Evolutionary conservation across 2,888 invertebrate species (phyloP).

Genomic region (Drosophila acutilabella): DNA sequence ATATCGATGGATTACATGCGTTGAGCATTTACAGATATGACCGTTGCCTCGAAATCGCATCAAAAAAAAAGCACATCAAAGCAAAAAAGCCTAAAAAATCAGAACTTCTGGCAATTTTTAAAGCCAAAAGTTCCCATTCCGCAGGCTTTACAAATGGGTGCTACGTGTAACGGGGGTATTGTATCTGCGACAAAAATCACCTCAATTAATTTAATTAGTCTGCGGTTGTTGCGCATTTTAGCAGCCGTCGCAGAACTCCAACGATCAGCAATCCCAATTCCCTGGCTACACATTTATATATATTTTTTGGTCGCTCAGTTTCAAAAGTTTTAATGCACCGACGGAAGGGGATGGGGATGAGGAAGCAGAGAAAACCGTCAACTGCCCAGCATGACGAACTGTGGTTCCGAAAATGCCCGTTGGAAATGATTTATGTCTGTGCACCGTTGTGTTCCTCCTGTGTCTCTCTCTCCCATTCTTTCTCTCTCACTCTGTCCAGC

Average conservation of each 20-base stretch:
- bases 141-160: slow-evolving; percentile 63
- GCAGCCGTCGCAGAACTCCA: slow-evolving; percentile 17
- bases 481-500: too few relatives aligned
- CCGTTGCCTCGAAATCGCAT: slow-evolving; percentile 43
- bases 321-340: slow-evolving; percentile 27
- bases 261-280: slow-evolving; percentile 8
- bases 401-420: slow-evolving; percentile 53
- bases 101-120: slow-evolving; percentile 24
- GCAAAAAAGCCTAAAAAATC: slow-evolving; percentile 1
- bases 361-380: slow-evolving; percentile 10
- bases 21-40: slow-evolving; percentile 68
- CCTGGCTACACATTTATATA: background rate
- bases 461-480: too few relatives aligned
- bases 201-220: slow-evolving; percentile 81
- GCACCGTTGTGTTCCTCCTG: slow-evolving; percentile 19
- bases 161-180: slow-evolving; percentile 15
- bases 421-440: slow-evolving; percentile 67
- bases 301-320: slow-evolving; percentile 25
- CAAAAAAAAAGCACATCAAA: slow-evolving; percentile 44
- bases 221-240: slow-evolving; percentile 66
- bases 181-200: slow-evolving; percentile 76
- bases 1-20: slow-evolving; percentile 78
- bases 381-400: slow-evolving; percentile 71
- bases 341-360: background rate
- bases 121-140: slow-evolving; percentile 5